phyloP scores from a whole-genome alignment of 92 coral and sea anemone genomes.

The Palythoa heliodiscus region DNA sequence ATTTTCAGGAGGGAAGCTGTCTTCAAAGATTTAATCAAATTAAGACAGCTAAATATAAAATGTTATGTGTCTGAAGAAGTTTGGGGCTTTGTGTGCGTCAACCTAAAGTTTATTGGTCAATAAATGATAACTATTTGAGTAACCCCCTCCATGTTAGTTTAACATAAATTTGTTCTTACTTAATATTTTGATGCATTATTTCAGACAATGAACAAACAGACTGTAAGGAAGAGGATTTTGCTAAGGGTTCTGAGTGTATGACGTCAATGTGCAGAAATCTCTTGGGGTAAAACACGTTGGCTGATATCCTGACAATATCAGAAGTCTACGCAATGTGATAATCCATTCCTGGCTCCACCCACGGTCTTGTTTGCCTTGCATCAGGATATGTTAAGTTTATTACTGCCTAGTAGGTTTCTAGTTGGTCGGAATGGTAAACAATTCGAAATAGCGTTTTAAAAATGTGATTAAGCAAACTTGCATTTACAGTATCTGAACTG shows the following conservation, averaged over 20 bases:
- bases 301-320: not conserved
- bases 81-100: too few relatives aligned
- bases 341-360: not conserved
- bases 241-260: constrained; percentile 9
- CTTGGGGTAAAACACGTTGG: not conserved
- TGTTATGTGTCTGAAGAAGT: too few relatives aligned
- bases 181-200: too few relatives aligned
- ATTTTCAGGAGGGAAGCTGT: too few relatives aligned
- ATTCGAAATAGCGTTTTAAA: too few relatives aligned
- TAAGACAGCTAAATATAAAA: too few relatives aligned
- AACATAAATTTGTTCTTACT: not conserved
- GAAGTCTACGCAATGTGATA: not conserved
- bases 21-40: too few relatives aligned
- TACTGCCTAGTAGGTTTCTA: not conserved
- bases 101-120: too few relatives aligned
- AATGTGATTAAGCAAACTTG: too few relatives aligned
- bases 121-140: too few relatives aligned
- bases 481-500: not conserved
- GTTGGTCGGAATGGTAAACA: too few relatives aligned
- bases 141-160: too few relatives aligned
- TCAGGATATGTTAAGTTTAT: not conserved
- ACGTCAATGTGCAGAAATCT: constrained; percentile 8
- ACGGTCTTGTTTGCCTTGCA: not conserved
- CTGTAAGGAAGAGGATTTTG: not conserved
- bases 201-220: not conserved